Evolutionary conservation across 2,113 vertebrate genomes (phyloP), one percentile per base, ranked within the genome.

Genomic region (Vicugna pacos): DNA sequence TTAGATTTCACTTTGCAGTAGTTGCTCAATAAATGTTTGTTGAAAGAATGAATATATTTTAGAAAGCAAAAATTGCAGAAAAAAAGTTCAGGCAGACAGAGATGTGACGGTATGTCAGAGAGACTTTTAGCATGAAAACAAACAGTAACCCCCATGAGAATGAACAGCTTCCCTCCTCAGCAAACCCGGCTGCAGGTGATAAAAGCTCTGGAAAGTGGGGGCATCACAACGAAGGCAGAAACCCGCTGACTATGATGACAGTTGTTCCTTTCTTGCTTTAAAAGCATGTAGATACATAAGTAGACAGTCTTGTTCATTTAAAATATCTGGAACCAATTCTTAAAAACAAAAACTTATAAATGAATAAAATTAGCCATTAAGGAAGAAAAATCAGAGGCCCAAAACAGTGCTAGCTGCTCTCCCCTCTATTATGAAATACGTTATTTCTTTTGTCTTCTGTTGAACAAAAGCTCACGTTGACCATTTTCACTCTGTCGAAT

Each of bases 241-340:
- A 80, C 42, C 14, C 69, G 32, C 58, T 64, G 75, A 84, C 32
- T 35, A 92, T 13, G 62, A 16, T n/a, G 67, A 83, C 10, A 62
- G 9, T 86, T 28, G 64, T 32, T 20, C 32, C 46, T 83, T 76
- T 62, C 52, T 19, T 87, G 76, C 42, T 35, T 90, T 75, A 77
- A 81, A 58, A 90, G 52, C 24, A 13, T 73, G 80, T 17, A 32
- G 26, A 67, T 77, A 56, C 60, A 84, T 42, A 94, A 82, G 89
- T 24, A 94, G 62, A 24, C 32, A 93, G 79, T 62, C 28, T 8
- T 30, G 65, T 76, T 93, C 60, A 62, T 79, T 85, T 93, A 77
- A 89, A 94, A 50, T 91, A 73, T 73, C 67, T 97, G 79, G 83
- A 95, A 48, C 48, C 77, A 73, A 56, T 86, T 86, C 22, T 82